Base-by-base conservation (phyloP, 2,888 invertebrate genomes). In the Tachina lurida region DNA sequence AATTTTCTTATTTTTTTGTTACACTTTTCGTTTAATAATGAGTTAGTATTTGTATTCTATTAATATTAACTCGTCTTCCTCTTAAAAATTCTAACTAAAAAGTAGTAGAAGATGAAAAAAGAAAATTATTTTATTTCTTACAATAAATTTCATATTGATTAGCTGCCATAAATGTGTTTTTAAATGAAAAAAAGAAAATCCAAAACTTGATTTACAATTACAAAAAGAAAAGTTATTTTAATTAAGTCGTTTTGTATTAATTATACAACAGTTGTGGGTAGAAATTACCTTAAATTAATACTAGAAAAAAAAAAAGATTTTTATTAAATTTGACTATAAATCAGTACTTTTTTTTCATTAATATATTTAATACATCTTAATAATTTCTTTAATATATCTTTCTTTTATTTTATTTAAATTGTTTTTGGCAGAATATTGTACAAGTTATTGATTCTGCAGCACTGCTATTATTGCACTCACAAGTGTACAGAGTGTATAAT, bases 281-380 rank as follows among this genome's bases (percentile, higher is more conserved):
- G 62, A 47, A 75, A 67, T 68, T 81, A 81, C 68, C 75, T 68
- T 62, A 81, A 73, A 68, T 75, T 62, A 75, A 39, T 62, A 60
- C 62, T 75, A 81, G 75, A 81, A 68, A 68, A 60, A 31, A 31
- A 31, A 31, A 7, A 31, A 4, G 0, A 2, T 31, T 31, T 81
- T 75, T 75, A 75, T 81, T 81, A 81, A 81, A 81, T 81, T 81
- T 81, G 81, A 81, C 81, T 81, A 81, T 75, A 68, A 70, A 81
- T 81, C 81, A 81, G 81, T 81, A 81, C 81, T 67, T 65, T 67
- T 73, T 17, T 60, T 49, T 78, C 31, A 7, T 31, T 67, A 74
- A 68, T 81, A 60, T 80, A 67, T 67, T 74, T 67, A 65, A 73
- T 67, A 65, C 73, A 49, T 67, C 17, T 68, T 60, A 58, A 12